These are phyloP conservation scores for Pipra filicauda DNA, from an alignment of 2,113 vertebrate species.

Conservation along the genomic window DNA sequence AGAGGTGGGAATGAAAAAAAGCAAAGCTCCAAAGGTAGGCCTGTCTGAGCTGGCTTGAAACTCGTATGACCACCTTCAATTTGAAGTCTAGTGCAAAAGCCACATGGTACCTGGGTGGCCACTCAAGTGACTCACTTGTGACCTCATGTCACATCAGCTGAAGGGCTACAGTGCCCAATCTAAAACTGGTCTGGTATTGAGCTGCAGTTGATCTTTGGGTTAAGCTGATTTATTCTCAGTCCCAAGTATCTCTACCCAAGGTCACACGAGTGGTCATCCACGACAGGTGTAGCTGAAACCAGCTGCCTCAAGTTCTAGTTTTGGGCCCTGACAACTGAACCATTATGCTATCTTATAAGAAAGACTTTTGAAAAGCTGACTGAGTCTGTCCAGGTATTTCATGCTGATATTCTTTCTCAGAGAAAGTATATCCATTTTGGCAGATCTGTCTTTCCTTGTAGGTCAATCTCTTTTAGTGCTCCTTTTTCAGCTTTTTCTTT, in stretches of 20 bases:
- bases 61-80: not conserved
- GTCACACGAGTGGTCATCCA: not conserved
- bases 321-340: not conserved
- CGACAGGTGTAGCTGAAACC: not conserved
- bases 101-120: not conserved
- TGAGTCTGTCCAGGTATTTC: not conserved
- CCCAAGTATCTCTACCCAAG: not conserved
- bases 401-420: not conserved
- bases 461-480: not conserved
- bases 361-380: not conserved
- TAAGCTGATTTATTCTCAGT: not conserved
- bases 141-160: accelerated
- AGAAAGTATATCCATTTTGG: not conserved
- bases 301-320: not conserved
- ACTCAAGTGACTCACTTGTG: not conserved
- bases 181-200: not conserved
- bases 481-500: not conserved
- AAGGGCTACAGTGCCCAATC: not conserved
- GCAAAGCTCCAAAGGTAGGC: not conserved
- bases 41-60: not conserved
- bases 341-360: not conserved
- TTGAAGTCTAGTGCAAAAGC: not conserved
- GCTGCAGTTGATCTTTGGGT: not conserved
- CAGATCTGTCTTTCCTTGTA: not conserved
- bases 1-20: not conserved